phyloP scores from a whole-genome alignment of 2,113 vertebrate species.

The Romanogobio albipinnatus region DNA sequence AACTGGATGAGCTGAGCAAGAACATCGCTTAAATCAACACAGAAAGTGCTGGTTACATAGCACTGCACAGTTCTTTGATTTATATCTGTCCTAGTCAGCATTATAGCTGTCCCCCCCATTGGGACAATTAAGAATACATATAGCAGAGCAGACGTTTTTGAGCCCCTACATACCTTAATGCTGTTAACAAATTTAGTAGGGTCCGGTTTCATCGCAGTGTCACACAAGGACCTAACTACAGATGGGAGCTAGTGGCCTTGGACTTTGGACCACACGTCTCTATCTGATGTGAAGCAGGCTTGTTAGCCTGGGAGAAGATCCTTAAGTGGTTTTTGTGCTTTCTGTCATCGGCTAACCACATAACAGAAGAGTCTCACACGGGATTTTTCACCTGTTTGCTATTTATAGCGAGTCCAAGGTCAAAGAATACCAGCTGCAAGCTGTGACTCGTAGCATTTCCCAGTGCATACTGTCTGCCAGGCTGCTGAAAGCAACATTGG shows the following conservation, averaged over 20 bases:
- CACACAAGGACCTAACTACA: conserved; percentile 12
- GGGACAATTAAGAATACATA: conserved; percentile 28
- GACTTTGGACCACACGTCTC: conserved; percentile 42
- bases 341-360: conserved; percentile 45
- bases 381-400: conserved; percentile 56
- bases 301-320: conserved; percentile 44
- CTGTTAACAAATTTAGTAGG: background rate
- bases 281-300: conserved; percentile 32
- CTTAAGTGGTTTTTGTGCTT: conserved; percentile 53
- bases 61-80: background rate
- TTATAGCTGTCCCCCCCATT: conserved; percentile 1
- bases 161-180: background rate
- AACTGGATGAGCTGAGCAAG: conserved; percentile 9
- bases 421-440: conserved; percentile 51
- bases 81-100: conserved; percentile 29
- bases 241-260: conserved; percentile 37
- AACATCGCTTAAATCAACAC: conserved; percentile 11
- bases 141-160: background rate
- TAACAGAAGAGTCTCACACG: conserved; percentile 48
- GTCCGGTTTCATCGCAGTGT: background rate
- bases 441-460: conserved; percentile 44
- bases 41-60: background rate
- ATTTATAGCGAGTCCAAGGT: conserved; percentile 60
- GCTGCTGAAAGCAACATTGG: conserved; percentile 30
- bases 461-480: conserved; percentile 40